A percentile compares a stretch with the other conserved stretches of the same genome.
Conservation (phyloP, 2,888 invertebrate genomes). For the Dryobotodes eremita region DNA sequence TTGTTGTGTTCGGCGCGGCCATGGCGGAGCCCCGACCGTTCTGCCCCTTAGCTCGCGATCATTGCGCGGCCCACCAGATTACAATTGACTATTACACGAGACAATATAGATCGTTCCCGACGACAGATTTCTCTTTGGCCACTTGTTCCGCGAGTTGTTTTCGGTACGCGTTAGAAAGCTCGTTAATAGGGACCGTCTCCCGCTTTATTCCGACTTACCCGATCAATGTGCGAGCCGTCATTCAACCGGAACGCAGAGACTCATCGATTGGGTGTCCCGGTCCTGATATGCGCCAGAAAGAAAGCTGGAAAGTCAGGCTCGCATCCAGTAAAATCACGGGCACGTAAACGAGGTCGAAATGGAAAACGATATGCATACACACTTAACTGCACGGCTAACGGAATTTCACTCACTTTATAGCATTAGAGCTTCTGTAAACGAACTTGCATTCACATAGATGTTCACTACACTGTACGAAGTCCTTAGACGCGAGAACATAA, state of each 20-base stretch:
- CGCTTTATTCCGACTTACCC: conserved; percentile 79
- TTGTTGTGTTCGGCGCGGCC: conserved; percentile 62
- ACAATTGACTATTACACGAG: conserved; percentile 42
- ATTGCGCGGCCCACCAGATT: conserved; percentile 66
- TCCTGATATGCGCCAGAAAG: conserved; percentile 77
- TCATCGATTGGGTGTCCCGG: conserved; percentile 81
- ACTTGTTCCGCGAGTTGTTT: conserved; percentile 57
- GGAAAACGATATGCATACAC: conserved; percentile 77
- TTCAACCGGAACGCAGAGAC: conserved; percentile 78
- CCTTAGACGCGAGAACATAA: conserved; percentile 69
- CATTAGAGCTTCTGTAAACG: conserved; percentile 46
- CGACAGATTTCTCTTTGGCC: conserved; percentile 70
- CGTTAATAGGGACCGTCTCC: conserved; percentile 42
- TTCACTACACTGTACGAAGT: conserved; percentile 66
- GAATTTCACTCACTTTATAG: conserved; percentile 60
- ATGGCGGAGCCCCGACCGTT: conserved; percentile 35
- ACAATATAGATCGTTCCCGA: conserved; percentile 66
- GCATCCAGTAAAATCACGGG: conserved; percentile 77
- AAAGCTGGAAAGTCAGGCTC: conserved; percentile 78
- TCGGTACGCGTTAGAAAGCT: conserved; percentile 59
- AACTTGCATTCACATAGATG: conserved; percentile 56
- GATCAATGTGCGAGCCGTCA: conserved; percentile 87
- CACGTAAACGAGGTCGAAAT: conserved; percentile 85
- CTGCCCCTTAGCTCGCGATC: conserved; percentile 34
- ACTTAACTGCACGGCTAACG: conserved; percentile 77